These are phyloP conservation scores for Chromobotia macracanthus DNA, from an alignment of 2,797 vertebrate species.

Conservation along the genomic window DNA sequence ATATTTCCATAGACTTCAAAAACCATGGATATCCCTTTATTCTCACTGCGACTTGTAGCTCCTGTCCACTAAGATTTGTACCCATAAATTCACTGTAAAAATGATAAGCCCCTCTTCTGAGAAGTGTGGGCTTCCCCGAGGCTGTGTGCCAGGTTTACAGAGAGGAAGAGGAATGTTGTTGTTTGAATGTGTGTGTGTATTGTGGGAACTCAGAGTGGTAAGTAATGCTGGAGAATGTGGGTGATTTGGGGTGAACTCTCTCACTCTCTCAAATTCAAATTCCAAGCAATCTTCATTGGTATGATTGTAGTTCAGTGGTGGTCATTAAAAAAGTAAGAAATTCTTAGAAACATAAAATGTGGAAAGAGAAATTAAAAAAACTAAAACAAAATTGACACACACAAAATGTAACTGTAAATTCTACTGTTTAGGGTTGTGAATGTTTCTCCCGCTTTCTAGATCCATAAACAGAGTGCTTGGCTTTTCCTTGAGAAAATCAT, in stretches of 20 bases:
- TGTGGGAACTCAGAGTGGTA: slow-evolving; percentile 65
- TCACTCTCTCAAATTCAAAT: neutral
- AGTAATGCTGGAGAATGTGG: slow-evolving; percentile 33
- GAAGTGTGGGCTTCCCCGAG: slow-evolving; percentile 27
- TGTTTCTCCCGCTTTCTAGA: slow-evolving; percentile 15
- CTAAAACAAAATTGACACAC: neutral
- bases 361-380: neutral
- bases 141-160: slow-evolving; percentile 34
- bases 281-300: neutral
- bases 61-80: slow-evolving; percentile 21
- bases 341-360: neutral
- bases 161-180: slow-evolving; percentile 43
- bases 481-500: slow-evolving; percentile 68
- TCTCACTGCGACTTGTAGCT: neutral
- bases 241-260: slow-evolving; percentile 31
- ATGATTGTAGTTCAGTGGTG: neutral
- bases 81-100: slow-evolving; percentile 17
- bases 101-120: slow-evolving; percentile 4
- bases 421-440: neutral
- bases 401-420: neutral
- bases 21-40: neutral
- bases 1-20: neutral
- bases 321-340: neutral
- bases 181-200: slow-evolving; percentile 45
- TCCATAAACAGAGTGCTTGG: slow-evolving; percentile 67